Evolutionary conservation across 2,797 vertebrate genomes (phyloP), one percentile per base, ranked within the genome.

Genomic region (Masticophis lateralis): DNA sequence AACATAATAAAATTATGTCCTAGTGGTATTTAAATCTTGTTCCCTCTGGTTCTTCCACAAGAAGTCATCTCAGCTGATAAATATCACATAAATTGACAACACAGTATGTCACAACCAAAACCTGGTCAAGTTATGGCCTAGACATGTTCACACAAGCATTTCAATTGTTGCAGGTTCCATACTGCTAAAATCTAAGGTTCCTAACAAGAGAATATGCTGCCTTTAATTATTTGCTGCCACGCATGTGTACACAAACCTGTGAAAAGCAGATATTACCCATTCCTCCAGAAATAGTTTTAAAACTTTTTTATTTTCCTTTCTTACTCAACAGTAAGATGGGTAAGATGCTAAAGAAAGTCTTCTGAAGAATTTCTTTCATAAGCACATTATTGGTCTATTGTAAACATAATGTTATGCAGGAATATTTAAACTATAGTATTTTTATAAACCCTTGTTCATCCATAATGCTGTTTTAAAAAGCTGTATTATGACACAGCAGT

Each of bases 21-120:
- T 94, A 94, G 92, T 94, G 91, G 90, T 51, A 95, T 94, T 90
- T 94, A 91, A 0, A 90, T 66, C 12, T 66, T 16, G 37, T 1
- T 22, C 87, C 9, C 47, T 32, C 57, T 87, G 28, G 10, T 69
- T 74, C 28, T 53, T 25, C 56, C 32, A 93, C 79, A 92, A 69
- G 93, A 88, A 83, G 47, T 63, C 16, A 61, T 11, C 20, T 2
- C 7, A 87, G 90, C 55, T 0, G 1, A n/a, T 87, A 27, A 92
- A n/a, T 89, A 94, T 89, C 79, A 2, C 69, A 18, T 5, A 56
- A 51, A 89, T 88, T 8, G 37, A 57, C 93, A 94, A 53, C 91
- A 93, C 92, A 89, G 93, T 28, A 93, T 88, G 57, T 83, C 91
- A 32, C 0, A 0, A 92, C 20, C 94, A 79, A 0, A 4, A 92